A percentile compares a stretch with the other conserved stretches of the same genome.
Evolutionary conservation across 92 coral and sea anemone species (phyloP).

Genomic region (Muricea muricata): DNA sequence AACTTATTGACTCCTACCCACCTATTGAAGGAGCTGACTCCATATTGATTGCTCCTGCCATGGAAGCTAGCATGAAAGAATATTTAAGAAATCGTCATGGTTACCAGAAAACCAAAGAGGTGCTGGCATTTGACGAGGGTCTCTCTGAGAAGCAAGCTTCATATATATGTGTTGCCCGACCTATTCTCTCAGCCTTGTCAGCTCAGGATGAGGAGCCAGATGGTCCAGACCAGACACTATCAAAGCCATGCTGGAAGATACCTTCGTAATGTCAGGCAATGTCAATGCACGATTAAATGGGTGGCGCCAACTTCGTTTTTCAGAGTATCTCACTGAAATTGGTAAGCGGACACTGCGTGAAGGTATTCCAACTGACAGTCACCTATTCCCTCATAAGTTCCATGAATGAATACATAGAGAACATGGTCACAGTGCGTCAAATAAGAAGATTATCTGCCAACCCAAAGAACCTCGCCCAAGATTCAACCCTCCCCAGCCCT

Average conservation of each 20-base stretch:
- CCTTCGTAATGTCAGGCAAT: conserved; percentile 59
- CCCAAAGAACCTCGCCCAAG: conserved; percentile 39
- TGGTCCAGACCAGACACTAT: conserved; percentile 59
- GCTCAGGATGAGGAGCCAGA: conserved; percentile 42
- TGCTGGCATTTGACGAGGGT: conserved; percentile 57
- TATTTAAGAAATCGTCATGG: conserved; percentile 56
- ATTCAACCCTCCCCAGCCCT: conserved; percentile 28
- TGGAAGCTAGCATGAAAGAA: conserved; percentile 67
- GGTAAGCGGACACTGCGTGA: conserved; percentile 30
- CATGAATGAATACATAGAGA: conserved; percentile 58
- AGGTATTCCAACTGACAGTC: conserved; percentile 55
- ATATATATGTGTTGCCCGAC: conserved; percentile 46
- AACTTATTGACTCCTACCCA: conserved; percentile 54
- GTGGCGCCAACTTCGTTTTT: conserved; percentile 21
- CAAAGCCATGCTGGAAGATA: conserved; percentile 52
- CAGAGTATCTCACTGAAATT: conserved; percentile 7
- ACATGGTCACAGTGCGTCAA: conserved; percentile 61
- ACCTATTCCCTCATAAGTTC: conserved; percentile 34
- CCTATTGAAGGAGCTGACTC: conserved; percentile 49
- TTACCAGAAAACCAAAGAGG: conserved; percentile 57
- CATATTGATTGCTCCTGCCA: conserved; percentile 41
- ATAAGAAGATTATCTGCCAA: conserved; percentile 46
- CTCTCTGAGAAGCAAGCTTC: conserved; percentile 61
- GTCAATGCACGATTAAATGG: conserved; percentile 33
- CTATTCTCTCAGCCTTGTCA: conserved; percentile 50